Percentiles rank a stretch among this genome's conserved stretches.
phyloP scores from a whole-genome alignment of 2,797 vertebrate species.

The Pseudochromis fuscus region DNA sequence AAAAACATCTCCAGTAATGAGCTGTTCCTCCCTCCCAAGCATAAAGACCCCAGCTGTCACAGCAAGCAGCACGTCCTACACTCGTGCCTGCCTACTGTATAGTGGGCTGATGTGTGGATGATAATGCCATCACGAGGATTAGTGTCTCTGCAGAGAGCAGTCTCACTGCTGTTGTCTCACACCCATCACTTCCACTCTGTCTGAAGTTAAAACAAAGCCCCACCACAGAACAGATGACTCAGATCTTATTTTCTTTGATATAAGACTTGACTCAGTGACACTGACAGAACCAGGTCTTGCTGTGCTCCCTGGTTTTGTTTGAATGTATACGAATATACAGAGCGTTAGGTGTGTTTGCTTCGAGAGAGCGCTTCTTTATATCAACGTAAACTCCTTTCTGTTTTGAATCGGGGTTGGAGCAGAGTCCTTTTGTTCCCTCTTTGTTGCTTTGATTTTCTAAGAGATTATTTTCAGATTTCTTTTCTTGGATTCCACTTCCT shows the following conservation, averaged over 20 bases:
- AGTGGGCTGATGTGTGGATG: constrained; percentile 71
- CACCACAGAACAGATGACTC: constrained; percentile 62
- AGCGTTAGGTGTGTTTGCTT: background rate
- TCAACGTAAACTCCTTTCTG: background rate
- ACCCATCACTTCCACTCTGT: constrained; percentile 69
- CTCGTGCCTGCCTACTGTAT: constrained; percentile 63
- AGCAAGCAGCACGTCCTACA: constrained; percentile 51
- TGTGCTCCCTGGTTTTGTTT: constrained; percentile 23
- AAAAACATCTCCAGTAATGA: constrained; percentile 77
- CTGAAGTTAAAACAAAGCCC: constrained; percentile 73
- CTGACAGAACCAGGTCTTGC: constrained; percentile 72
- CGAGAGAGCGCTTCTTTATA: constrained; percentile 4
- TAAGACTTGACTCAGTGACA: constrained; percentile 69
- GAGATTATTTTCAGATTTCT: constrained; percentile 67
- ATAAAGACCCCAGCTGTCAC: constrained; percentile 76
- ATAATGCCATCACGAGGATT: constrained; percentile 77
- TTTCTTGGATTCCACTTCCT: constrained; percentile 66
- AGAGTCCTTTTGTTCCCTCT: constrained; percentile 39
- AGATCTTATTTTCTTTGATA: constrained; percentile 74
- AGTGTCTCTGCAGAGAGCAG: constrained; percentile 69
- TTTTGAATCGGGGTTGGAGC: constrained; percentile 15
- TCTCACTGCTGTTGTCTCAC: constrained; percentile 62
- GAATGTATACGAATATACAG: constrained; percentile 5
- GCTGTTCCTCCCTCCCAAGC: constrained; percentile 71
- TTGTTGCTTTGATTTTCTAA: constrained; percentile 61